Conservation (phyloP, 2,888 invertebrate genomes). For the Lasioglossum figueresi region DNA sequence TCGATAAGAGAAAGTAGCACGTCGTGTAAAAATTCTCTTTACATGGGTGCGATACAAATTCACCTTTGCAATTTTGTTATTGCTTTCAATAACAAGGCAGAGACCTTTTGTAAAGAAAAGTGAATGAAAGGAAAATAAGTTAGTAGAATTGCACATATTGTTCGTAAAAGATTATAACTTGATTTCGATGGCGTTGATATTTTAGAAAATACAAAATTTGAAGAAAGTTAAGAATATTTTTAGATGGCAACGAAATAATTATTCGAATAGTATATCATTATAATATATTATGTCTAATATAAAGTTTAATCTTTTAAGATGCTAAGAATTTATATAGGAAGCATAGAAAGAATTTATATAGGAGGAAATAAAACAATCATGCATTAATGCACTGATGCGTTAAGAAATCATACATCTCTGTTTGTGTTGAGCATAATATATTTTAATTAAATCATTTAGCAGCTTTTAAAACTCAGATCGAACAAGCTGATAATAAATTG, state of each 20-base stretch:
- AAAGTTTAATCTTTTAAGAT: conserved; percentile 63
- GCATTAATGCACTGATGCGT: conserved; percentile 37
- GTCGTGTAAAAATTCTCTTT: conserved; percentile 52
- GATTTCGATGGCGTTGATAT: conserved; percentile 62
- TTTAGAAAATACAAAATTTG: conserved; percentile 61
- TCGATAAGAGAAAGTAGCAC: conserved; percentile 60
- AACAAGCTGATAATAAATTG: conserved; percentile 27
- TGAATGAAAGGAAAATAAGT: conserved; percentile 34
- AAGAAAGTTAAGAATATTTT: conserved; percentile 71
- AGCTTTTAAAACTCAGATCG: conserved; percentile 56
- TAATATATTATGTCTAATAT: conserved; percentile 64
- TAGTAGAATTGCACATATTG: conserved; percentile 60
- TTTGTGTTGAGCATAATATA: conserved; percentile 63
- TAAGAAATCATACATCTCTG: conserved; percentile 33
- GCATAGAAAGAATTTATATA: conserved; percentile 40
- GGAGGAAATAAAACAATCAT: conserved; percentile 23
- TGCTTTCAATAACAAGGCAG: conserved; percentile 52
- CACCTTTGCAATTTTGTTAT: conserved; percentile 58
- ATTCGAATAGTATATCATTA: conserved; percentile 64
- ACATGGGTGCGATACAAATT: conserved; percentile 46
- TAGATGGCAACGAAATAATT: conserved; percentile 67
- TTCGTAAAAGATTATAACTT: conserved; percentile 57
- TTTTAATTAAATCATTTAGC: conserved; percentile 61
- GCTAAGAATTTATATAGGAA: conserved; percentile 56
- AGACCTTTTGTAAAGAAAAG: conserved; percentile 65